Percentiles rank a stretch among this genome's conserved stretches.
Conservation (phyloP, 2,797 vertebrate genomes). For the Eulemur rubriventer region DNA sequence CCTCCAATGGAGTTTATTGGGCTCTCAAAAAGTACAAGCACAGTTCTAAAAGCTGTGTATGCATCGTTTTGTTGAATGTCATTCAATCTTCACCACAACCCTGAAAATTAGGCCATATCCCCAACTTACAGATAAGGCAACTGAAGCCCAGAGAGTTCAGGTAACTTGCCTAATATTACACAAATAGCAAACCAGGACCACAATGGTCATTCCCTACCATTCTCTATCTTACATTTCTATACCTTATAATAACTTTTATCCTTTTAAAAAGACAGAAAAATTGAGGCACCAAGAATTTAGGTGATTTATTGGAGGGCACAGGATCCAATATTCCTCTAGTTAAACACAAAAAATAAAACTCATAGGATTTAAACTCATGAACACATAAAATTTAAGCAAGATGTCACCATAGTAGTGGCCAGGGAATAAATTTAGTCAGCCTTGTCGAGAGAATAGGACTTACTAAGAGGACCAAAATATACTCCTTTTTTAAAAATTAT, state of each 20-base stretch:
- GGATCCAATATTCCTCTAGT: not conserved
- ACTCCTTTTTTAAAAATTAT: not conserved
- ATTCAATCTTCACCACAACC: not conserved
- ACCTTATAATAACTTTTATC: not conserved
- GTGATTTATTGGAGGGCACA: not conserved
- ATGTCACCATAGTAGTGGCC: not conserved
- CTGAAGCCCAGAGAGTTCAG: not conserved
- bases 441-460: not conserved
- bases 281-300: not conserved
- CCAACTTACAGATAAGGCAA: not conserved
- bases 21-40: not conserved
- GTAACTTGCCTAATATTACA: not conserved
- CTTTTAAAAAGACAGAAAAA: not conserved
- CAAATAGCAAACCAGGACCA: not conserved
- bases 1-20: not conserved
- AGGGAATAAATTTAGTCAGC: constrained; percentile 15
- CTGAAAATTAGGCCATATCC: not conserved
- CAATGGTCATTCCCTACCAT: not conserved
- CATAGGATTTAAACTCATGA: not conserved
- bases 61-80: not conserved
- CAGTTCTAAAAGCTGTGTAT: not conserved
- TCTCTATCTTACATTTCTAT: not conserved
- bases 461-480: not conserved
- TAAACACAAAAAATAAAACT: not conserved
- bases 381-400: constrained; percentile 22